A percentile compares a stretch with the other conserved stretches of the same genome.
Conservation (phyloP, 2,113 vertebrate genomes). For the Phocoena sinus region DNA sequence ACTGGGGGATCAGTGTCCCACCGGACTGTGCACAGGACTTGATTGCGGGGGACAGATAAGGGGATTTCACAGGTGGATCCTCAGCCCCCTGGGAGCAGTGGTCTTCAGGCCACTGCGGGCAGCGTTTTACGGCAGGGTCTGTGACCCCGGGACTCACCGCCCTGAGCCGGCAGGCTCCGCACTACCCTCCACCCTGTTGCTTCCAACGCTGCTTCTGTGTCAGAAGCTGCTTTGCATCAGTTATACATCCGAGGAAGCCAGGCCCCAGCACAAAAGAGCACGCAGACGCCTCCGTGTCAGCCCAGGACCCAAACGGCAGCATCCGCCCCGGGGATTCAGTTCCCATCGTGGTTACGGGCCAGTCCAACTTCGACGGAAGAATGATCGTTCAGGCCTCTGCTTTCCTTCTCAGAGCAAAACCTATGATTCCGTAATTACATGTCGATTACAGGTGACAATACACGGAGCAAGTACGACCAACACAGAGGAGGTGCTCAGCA, state of each 20-base stretch:
- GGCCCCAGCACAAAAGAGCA: not conserved
- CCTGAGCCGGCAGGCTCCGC: not conserved
- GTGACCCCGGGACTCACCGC: no score
- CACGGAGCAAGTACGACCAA: not conserved
- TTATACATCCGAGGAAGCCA: not conserved
- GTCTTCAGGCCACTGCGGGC: not conserved
- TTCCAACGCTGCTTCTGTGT: rapidly evolving
- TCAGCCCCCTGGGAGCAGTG: rapidly evolving
- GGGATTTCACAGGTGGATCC: not conserved
- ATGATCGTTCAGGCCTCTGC: not conserved
- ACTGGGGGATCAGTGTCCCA: not conserved
- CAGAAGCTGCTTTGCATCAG: not conserved
- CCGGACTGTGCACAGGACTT: not conserved
- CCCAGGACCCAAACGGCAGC: not conserved
- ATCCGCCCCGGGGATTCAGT: not conserved
- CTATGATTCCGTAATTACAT: not conserved
- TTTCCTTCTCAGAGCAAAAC: not conserved
- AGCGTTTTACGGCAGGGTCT: not conserved
- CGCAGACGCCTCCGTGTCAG: not conserved
- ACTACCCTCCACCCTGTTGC: not conserved
- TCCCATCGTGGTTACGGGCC: rapidly evolving
- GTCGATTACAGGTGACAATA: not conserved
- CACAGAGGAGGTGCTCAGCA: not conserved
- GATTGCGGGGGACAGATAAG: not conserved
- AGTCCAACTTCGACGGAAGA: not conserved